These are phyloP conservation scores for Oscheius sp. DNA, from an alignment of 1,140 invertebrate genomes.

Conservation along the genomic window DNA sequence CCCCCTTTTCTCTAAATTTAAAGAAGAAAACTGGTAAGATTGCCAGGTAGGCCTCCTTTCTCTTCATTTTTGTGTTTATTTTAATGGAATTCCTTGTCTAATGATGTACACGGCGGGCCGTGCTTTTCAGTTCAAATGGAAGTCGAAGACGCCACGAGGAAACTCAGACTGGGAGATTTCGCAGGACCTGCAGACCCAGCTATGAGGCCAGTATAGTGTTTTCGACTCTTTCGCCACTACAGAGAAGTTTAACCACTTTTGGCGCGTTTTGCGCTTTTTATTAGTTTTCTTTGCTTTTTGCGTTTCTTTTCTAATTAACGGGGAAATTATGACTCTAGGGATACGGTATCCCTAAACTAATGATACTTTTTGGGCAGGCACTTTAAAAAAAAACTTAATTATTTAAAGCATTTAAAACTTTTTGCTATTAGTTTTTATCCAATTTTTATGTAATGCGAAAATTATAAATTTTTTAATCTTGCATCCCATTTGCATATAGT, in stretches of 20 bases:
- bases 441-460: too few species aligned
- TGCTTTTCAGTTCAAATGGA: conserved; percentile 59
- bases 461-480: too few species aligned
- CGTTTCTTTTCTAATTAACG: too few species aligned
- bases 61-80: conserved; percentile 24
- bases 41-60: background rate
- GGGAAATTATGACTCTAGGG: too few species aligned
- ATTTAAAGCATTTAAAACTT: background rate
- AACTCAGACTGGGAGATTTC: conserved; percentile 56
- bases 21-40: background rate
- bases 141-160: conserved; percentile 57
- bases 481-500: too few species aligned
- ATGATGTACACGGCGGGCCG: conserved; percentile 5
- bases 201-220: conserved; percentile 25
- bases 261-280: background rate
- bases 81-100: too few species aligned
- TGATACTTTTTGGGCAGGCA: too few species aligned
- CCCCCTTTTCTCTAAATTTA: background rate
- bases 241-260: conserved; percentile 1
- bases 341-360: too few species aligned
- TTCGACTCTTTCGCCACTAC: background rate
- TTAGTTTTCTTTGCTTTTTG: too few species aligned
- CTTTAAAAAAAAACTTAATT: background rate
- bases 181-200: conserved; percentile 27
- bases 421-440: background rate